Percentiles rank a stretch among this genome's conserved stretches.
Conservation (phyloP, 37 sponge, comb jelly and placozoan species). For the Axinella damicornis region DNA sequence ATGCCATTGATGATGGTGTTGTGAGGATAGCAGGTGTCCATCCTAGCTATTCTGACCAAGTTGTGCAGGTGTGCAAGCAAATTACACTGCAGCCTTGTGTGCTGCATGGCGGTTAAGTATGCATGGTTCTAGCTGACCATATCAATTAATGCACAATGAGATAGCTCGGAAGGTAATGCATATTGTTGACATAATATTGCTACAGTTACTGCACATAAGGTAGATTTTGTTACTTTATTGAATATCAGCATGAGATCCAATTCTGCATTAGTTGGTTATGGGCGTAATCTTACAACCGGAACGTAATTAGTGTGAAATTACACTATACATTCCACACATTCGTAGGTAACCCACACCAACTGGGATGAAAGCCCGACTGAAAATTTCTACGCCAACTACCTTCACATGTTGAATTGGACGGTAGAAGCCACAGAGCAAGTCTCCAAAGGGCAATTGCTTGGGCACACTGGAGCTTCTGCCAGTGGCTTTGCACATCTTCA, state of each 20-base stretch:
- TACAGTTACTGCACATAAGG: no score
- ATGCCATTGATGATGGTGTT: conserved; percentile 9
- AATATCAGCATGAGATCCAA: no score
- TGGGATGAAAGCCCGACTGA: neutral
- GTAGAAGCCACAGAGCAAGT: neutral
- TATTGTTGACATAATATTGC: no score
- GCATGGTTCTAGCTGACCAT: neutral
- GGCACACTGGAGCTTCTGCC: neutral
- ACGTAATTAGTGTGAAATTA: no score
- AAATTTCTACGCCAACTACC: conserved; percentile 14
- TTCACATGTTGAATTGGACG: neutral
- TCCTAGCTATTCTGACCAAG: neutral
- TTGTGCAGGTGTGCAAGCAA: conserved; percentile 1
- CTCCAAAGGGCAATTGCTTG: neutral
- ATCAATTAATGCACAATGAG: no score
- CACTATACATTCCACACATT: no score
- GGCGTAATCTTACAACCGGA: no score
- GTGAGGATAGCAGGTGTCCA: conserved; percentile 7
- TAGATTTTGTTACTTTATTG: no score
- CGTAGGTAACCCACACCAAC: neutral
- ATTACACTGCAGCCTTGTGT: neutral
- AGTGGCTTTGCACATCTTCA: neutral
- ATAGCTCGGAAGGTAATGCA: no score
- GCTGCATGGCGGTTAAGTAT: neutral
- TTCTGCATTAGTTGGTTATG: no score